Evolutionary conservation across 1,140 invertebrate species (phyloP), one percentile per base, ranked within the genome.

Genomic region (Sitophilus oryzae): DNA sequence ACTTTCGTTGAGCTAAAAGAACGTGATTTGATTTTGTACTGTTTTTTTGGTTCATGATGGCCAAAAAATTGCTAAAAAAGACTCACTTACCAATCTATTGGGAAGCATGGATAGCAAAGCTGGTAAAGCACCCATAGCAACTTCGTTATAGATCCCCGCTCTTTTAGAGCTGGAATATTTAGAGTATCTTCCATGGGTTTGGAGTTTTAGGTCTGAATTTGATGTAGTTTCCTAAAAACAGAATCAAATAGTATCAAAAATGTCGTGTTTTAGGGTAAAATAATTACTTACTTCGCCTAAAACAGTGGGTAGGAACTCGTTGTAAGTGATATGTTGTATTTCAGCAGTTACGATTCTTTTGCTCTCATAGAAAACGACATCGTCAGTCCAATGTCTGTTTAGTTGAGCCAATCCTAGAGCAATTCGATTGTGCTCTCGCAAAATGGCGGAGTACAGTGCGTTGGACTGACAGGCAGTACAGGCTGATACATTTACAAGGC

Each of bases 371-470:
- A 88, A 93, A 1, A 92, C 64, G 16, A 79, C 81, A 47, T 88
- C 76, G 62, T 93, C 91, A 62, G 86, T 82, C 93, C 92, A 95
- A 66, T 91, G 87, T 0, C 82, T 77, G 69, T 96, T 94, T 4
- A 89, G 67, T 19, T 79, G 71, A 1, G 78, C 76, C 3, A 95
- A 69, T 52, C 80, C 78, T 0, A 82, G 77, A 1, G 88, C 89
- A 34, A 95, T 78, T 19, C 88, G 78, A 66, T 95, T 94, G 69
- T 96, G 91, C 67, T 93, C 87, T 30, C 80, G 72, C 11, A 87
- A 60, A 48, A 90, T 77, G 0, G 86, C 77, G 0, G 79, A 82
- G 73, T 94, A 79, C 11, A 80, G 63, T 2, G 75, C 77, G 9
- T 68, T 70, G 1, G 55, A 49, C 5, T 69, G 66, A 60, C 76